Conservation (phyloP, 1,140 invertebrate species). For the Schlechtendalia chinensis region DNA sequence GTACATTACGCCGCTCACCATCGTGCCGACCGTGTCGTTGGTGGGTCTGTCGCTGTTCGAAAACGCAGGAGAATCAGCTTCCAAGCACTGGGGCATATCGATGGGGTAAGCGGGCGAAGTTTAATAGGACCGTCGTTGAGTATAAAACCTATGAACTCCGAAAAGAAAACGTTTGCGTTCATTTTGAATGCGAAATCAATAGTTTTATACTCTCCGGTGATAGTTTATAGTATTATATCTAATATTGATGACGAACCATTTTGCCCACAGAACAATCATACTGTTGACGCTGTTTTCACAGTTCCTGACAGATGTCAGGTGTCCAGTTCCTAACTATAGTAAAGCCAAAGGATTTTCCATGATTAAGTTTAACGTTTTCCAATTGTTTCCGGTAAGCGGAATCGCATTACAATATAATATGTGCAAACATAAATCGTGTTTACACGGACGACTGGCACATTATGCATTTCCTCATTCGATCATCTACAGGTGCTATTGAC, state of each 20-base stretch:
- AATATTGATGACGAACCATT: background rate
- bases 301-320: constrained; percentile 68
- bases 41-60: constrained; percentile 78
- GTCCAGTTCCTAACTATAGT: constrained; percentile 66
- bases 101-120: constrained; percentile 61
- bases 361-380: constrained; percentile 72
- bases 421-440: too few species aligned
- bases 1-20: constrained; percentile 76
- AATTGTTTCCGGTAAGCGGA: constrained; percentile 73
- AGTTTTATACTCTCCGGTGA: too few species aligned
- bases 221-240: too few species aligned
- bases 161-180: too few species aligned
- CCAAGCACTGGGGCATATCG: constrained; percentile 78
- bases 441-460: too few species aligned
- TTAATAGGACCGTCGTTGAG: background rate
- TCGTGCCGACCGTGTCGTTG: constrained; percentile 75
- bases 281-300: constrained; percentile 81
- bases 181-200: too few species aligned
- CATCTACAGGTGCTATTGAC: constrained; percentile 72
- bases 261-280: constrained; percentile 70
- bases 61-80: constrained; percentile 71
- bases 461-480: constrained; percentile 4
- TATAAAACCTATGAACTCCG: too few species aligned
- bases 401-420: too few species aligned
- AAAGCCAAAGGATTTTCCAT: constrained; percentile 63